These are phyloP conservation scores for Aquatica leii DNA, from an alignment of 2,888 invertebrate genomes.

Conservation along the genomic window DNA sequence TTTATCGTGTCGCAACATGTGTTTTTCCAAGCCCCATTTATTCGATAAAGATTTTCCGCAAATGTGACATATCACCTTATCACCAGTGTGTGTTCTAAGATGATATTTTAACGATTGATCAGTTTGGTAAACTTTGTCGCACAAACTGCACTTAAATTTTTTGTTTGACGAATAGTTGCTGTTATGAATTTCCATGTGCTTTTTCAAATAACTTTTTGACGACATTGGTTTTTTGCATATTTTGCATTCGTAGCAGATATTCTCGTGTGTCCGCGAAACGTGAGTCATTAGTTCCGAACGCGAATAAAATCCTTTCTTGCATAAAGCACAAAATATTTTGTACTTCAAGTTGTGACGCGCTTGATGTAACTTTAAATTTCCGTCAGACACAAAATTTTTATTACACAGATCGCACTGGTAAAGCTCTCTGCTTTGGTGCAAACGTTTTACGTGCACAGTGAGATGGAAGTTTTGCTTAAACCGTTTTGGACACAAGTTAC, in stretches of 20 bases:
- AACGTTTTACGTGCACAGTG: conserved; percentile 53
- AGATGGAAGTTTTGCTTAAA: neutral
- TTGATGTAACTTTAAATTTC: conserved; percentile 43
- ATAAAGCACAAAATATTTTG: conserved; percentile 62
- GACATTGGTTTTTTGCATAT: conserved; percentile 41
- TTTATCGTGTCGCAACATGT: no score
- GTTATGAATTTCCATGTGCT: conserved; percentile 63
- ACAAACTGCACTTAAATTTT: conserved; percentile 22
- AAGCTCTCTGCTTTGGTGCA: conserved; percentile 16
- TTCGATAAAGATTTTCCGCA: conserved; percentile 33
- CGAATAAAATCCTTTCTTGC: conserved; percentile 44
- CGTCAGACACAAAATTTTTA: conserved; percentile 13
- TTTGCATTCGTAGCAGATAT: neutral
- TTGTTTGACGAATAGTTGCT: no score
- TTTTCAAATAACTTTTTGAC: conserved; percentile 15
- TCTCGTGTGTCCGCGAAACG: no score
- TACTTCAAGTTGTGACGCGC: conserved; percentile 57
- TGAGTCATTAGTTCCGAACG: no score
- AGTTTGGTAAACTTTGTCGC: conserved; percentile 27
- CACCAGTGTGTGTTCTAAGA: conserved; percentile 48
- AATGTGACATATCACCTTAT: conserved; percentile 50
- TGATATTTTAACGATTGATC: conserved; percentile 48
- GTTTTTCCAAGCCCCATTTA: no score
- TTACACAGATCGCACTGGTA: conserved; percentile 23
- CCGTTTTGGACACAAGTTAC: neutral